A percentile compares a stretch with the other conserved stretches of the same genome.
phyloP scores from a whole-genome alignment of 2,888 invertebrate genomes.

The Micropterix aruncella region DNA sequence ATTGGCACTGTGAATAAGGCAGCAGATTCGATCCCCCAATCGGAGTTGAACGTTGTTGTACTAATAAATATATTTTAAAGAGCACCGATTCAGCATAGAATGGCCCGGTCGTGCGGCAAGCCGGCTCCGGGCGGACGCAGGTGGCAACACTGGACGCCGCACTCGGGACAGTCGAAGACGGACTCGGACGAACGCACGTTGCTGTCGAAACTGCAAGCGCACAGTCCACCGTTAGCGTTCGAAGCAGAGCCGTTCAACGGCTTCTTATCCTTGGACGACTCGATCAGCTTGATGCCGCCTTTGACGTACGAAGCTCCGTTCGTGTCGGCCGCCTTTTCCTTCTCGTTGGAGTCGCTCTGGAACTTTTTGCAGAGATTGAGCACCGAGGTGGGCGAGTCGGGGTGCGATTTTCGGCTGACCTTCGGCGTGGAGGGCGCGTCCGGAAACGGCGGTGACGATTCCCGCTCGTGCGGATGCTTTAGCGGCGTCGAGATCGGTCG shows the following conservation, averaged over 20 bases:
- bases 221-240: slow-evolving; percentile 6
- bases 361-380: slow-evolving; percentile 39
- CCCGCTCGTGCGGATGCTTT: slow-evolving; percentile 33
- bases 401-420: slow-evolving; percentile 46
- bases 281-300: background rate
- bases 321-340: slow-evolving; percentile 2
- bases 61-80: no score
- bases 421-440: slow-evolving; percentile 53
- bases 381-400: slow-evolving; percentile 35
- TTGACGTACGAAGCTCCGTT: background rate
- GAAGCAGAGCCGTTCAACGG: background rate
- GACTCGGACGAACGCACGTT: slow-evolving; percentile 4
- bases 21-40: background rate
- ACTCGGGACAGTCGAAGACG: slow-evolving; percentile 14
- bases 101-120: slow-evolving; percentile 19
- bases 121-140: slow-evolving; percentile 11
- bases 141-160: slow-evolving; percentile 5
- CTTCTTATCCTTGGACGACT: background rate
- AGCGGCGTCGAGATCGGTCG: slow-evolving; percentile 25
- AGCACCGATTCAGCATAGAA: slow-evolving; percentile 25
- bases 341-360: slow-evolving; percentile 24
- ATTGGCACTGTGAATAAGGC: background rate
- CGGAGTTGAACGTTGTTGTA: background rate
- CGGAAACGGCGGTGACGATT: slow-evolving; percentile 37
- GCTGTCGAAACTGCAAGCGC: slow-evolving; percentile 12